Percentiles rank a stretch among this genome's conserved stretches.
These are phyloP conservation scores for Leuciscus idus DNA, from an alignment of 2,113 vertebrate genomes.

Conservation along the genomic window DNA sequence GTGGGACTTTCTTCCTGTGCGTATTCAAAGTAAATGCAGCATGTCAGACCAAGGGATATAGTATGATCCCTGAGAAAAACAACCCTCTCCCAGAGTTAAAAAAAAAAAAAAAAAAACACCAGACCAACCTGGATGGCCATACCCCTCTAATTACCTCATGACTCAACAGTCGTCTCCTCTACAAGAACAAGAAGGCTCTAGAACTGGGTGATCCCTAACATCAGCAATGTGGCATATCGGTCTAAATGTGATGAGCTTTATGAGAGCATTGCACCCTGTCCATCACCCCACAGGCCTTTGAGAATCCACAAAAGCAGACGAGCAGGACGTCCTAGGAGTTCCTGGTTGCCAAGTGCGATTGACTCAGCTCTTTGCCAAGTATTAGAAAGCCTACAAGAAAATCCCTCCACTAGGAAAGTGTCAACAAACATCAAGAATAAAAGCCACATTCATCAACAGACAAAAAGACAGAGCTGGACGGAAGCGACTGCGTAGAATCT, in stretches of 20 bases:
- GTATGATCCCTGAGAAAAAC: conserved; percentile 70
- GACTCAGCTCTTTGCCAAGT: conserved; percentile 67
- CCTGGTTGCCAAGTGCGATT: conserved; percentile 70
- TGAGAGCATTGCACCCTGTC: conserved; percentile 59
- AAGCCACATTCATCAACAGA: conserved; percentile 71
- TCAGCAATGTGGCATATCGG: conserved; percentile 66
- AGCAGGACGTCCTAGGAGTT: conserved; percentile 69
- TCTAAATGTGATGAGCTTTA: conserved; percentile 46
- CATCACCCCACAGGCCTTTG: conserved; percentile 65
- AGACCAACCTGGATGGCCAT: conserved; percentile 65
- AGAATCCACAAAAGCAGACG: conserved; percentile 67
- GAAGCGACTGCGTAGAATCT: conserved; percentile 56
- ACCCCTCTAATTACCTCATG: conserved; percentile 70
- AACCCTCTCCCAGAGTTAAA: conserved; percentile 71
- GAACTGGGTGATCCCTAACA: conserved; percentile 56
- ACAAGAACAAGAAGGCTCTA: conserved; percentile 57
- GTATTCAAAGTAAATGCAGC: conserved; percentile 76
- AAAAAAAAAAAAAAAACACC: conserved; percentile 57
- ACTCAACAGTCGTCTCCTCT: conserved; percentile 59
- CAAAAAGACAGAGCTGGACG: conserved; percentile 65
- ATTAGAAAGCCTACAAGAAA: conserved; percentile 69
- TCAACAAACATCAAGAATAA: conserved; percentile 74
- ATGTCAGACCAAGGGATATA: conserved; percentile 73
- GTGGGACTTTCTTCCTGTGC: conserved; percentile 68
- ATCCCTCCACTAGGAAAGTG: conserved; percentile 65